Evolutionary conservation across 35 echinoderm and acorn worm genomes (phyloP).

Genomic region (Heliocidaris tuberculata): DNA sequence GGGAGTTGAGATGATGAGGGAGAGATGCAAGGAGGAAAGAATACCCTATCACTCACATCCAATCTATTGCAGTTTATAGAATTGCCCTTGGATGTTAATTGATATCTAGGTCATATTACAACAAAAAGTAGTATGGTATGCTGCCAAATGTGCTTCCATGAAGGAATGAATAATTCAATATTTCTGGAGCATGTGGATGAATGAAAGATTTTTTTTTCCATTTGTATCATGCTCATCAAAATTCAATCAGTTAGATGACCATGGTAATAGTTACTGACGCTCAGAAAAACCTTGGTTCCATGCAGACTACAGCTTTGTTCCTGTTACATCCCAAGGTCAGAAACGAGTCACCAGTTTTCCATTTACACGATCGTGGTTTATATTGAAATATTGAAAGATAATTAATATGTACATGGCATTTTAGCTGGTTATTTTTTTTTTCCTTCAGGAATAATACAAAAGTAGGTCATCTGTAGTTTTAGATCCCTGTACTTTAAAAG

Average conservation of each 20-base stretch:
- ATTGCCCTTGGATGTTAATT: background rate
- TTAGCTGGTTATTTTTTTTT: background rate
- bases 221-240: background rate
- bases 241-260: background rate
- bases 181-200: background rate
- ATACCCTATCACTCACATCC: background rate
- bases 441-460: background rate
- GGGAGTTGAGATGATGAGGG: background rate
- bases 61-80: background rate
- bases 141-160: conserved; percentile 15
- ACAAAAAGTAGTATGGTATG: background rate
- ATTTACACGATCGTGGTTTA: background rate
- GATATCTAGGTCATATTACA: background rate
- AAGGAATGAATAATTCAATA: conserved; percentile 8
- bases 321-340: background rate
- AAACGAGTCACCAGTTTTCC: background rate
- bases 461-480: background rate
- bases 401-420: conserved; percentile 4
- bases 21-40: background rate
- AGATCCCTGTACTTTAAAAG: background rate
- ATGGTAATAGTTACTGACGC: background rate
- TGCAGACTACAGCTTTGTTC: background rate
- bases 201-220: background rate
- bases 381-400: background rate
- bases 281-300: background rate